Base-by-base conservation (phyloP, 2,888 invertebrate species). In the Caenorhabditis sp. region DNA sequence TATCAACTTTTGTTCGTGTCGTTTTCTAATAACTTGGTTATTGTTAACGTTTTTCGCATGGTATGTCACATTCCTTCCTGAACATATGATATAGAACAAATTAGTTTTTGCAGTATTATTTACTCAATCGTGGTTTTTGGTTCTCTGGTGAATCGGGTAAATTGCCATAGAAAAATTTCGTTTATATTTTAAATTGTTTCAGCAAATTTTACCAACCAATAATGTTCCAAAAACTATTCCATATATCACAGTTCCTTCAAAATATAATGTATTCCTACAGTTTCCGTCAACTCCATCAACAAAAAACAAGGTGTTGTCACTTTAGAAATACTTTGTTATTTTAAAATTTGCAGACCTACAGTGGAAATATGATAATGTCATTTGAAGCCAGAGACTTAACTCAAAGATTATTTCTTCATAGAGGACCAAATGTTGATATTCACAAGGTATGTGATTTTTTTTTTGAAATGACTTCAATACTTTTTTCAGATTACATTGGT, bases 71-170 rank as follows among this genome's bases (percentile, higher is more conserved):
- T n/a, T n/a, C n/a, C n/a, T 31, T 31, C 10, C 31, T 31, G 31
- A 31, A 31, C 31, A 10, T n/a, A 31, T 31, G 10, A 31, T 4
- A 7, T 31, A 31, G 5, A 31, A 31, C 4, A 31, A 31, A 7
- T 10, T 31, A 31, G 10, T 7, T 10, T 31, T 69, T 74, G 23
- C 67, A 74, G 74, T 38, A 49, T 74, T 17, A 60, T 74, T 2
- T 74, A 74, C 31, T 60, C 64, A 0, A 63, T 74, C 26, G 74
- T 74, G 17, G 67, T 74, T 4, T 74, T 74, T 54, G 74, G 74
- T 20, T 70, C 74, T 1, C 49, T 74, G 3, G 49, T 70, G 10
- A 70, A 67, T 43, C 70, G 70, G 43, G 63, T 63, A 52, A 23
- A 1, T 3, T 5, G 14, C 2, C 10, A 3, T 23, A 23, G 4